Conservation (phyloP, 2,797 vertebrate species). For the Enteromius argenteus region DNA sequence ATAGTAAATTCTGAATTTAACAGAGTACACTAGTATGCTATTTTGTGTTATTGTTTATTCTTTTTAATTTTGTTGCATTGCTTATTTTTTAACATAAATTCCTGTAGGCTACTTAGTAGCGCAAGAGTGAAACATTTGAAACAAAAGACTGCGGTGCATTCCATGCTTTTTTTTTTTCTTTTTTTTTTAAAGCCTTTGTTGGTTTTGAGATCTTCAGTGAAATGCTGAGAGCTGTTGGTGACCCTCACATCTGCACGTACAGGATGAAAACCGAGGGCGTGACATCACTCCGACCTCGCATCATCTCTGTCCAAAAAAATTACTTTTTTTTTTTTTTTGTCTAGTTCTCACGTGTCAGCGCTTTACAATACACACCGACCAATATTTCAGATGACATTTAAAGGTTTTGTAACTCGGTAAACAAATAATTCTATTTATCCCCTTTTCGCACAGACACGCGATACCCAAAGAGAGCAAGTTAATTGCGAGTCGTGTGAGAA, state of each 20-base stretch:
- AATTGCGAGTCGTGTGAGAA: neutral
- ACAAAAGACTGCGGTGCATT: neutral
- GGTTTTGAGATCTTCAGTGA: neutral
- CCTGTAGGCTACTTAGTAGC: neutral
- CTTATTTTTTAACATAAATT: neutral
- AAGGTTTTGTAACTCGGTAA: neutral
- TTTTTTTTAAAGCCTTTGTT: neutral
- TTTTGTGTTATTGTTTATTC: too few species aligned
- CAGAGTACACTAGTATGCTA: neutral
- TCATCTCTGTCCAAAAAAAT: neutral
- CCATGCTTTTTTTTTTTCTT: neutral
- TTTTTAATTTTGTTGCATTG: neutral
- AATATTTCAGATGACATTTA: neutral
- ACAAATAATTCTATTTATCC: neutral
- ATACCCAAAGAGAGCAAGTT: neutral
- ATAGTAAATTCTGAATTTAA: neutral
- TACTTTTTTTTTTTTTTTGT: neutral
- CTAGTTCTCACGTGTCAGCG: neutral
- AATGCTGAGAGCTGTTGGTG: neutral
- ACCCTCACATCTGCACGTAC: conserved; percentile 53
- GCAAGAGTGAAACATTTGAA: neutral
- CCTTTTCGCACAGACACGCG: neutral
- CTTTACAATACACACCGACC: neutral
- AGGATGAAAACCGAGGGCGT: conserved; percentile 34
- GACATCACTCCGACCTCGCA: neutral